Conservation (phyloP, 2,888 invertebrate genomes). For the Andrena fulva region DNA sequence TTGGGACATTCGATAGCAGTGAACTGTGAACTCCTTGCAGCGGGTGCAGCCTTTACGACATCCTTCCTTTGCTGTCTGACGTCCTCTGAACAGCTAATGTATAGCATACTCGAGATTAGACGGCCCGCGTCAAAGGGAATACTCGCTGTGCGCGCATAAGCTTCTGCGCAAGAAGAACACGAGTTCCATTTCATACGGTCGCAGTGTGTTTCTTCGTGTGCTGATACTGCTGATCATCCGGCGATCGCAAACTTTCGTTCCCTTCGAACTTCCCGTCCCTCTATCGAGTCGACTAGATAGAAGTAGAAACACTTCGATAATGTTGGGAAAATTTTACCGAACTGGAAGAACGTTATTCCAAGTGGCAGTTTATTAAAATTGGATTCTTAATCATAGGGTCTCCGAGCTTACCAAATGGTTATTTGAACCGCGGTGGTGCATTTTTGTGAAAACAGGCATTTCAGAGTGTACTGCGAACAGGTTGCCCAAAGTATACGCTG, state of each 20-base stretch:
- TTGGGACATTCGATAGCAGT: conserved; percentile 59
- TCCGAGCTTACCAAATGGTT: not conserved
- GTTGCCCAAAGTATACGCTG: not conserved
- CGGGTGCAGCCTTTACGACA: conserved; percentile 69
- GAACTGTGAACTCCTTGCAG: conserved; percentile 70
- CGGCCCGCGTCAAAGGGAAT: conserved; percentile 44
- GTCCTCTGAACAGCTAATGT: conserved; percentile 11
- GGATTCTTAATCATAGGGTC: not conserved
- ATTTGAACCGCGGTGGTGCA: not conserved
- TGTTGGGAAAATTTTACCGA: no score
- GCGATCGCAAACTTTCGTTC: conserved; percentile 23
- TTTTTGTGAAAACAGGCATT: not conserved
- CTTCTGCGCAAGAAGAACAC: conserved; percentile 30
- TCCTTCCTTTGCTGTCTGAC: conserved; percentile 58
- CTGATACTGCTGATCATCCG: conserved; percentile 1
- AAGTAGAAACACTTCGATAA: no score
- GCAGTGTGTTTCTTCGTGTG: not conserved
- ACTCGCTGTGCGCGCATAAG: conserved; percentile 15
- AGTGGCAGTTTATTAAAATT: no score
- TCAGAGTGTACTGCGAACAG: not conserved
- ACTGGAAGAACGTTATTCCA: no score
- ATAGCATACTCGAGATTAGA: conserved; percentile 27
- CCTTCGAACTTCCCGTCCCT: not conserved
- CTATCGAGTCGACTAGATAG: not conserved
- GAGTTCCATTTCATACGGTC: conserved; percentile 33